A percentile compares a stretch with the other conserved stretches of the same genome.
These are phyloP conservation scores for Odontamblyopus rebecca DNA, from an alignment of 2,797 vertebrate species.

Conservation along the genomic window DNA sequence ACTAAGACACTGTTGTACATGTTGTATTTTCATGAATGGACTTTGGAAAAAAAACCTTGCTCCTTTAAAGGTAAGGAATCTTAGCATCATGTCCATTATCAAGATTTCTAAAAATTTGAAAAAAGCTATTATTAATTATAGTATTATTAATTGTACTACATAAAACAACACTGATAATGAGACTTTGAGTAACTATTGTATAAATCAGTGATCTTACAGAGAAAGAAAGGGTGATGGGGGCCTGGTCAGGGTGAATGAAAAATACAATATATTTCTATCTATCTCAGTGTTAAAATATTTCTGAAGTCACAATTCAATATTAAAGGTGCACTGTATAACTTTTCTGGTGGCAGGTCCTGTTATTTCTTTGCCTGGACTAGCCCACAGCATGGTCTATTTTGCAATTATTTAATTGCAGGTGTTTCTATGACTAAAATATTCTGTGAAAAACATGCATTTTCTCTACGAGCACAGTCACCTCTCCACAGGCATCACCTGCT, in stretches of 20 bases:
- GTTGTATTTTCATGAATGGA: background rate
- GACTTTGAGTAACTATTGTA: background rate
- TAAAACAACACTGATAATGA: background rate
- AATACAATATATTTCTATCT: background rate
- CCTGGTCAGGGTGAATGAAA: background rate
- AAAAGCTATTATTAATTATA: background rate
- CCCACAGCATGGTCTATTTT: no score
- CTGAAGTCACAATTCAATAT: background rate
- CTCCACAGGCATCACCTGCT: no score
- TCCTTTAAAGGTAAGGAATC: background rate
- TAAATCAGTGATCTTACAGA: no score
- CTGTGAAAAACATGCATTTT: no score
- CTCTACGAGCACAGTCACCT: no score
- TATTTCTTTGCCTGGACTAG: no score
- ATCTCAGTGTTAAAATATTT: no score
- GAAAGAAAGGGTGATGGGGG: no score
- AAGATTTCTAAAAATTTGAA: background rate
- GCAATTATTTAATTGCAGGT: no score
- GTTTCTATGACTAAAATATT: no score
- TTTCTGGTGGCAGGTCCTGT: no score
- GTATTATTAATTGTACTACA: background rate
- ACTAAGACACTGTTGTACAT: no score
- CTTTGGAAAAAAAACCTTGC: background rate
- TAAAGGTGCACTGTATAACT: background rate
- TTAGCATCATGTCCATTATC: background rate